Evolutionary conservation across 2,888 invertebrate species (phyloP).

Genomic region (Bruchidius siliquastri): DNA sequence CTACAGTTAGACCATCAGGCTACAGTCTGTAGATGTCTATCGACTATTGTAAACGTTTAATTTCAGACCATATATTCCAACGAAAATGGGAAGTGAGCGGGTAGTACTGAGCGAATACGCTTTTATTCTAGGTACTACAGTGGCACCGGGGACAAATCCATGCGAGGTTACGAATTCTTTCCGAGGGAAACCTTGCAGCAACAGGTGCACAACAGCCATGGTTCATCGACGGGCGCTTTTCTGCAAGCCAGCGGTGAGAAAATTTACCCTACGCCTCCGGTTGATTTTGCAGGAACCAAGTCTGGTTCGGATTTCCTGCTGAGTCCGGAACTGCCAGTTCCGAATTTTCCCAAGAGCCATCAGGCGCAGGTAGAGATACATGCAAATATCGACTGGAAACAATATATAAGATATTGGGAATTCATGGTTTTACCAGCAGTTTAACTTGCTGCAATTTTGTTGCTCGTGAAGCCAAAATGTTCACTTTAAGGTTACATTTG

Average conservation of each 20-base stretch:
- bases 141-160: conserved; percentile 77
- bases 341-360: conserved; percentile 14
- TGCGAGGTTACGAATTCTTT: conserved; percentile 71
- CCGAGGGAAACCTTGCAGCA: conserved; percentile 67
- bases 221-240: conserved; percentile 51
- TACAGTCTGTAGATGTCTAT: too few species aligned
- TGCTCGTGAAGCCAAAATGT: too few species aligned
- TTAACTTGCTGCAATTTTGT: too few species aligned
- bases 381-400: too few species aligned
- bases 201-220: conserved; percentile 52
- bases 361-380: conserved; percentile 4
- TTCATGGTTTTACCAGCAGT: too few species aligned
- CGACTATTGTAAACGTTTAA: too few species aligned
- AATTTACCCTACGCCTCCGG: conserved; percentile 43
- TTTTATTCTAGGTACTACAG: conserved; percentile 67
- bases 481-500: too few species aligned
- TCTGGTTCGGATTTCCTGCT: conserved; percentile 39
- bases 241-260: conserved; percentile 54
- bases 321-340: conserved; percentile 36
- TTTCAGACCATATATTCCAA: too few species aligned
- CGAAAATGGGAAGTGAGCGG: too few species aligned
- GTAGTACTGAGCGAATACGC: too few species aligned
- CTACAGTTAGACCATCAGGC: too few species aligned
- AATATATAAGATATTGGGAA: too few species aligned
- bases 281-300: conserved; percentile 37